These are phyloP conservation scores for Myiotriccus ornatus DNA, from an alignment of 2,797 vertebrate genomes.

Conservation along the genomic window DNA sequence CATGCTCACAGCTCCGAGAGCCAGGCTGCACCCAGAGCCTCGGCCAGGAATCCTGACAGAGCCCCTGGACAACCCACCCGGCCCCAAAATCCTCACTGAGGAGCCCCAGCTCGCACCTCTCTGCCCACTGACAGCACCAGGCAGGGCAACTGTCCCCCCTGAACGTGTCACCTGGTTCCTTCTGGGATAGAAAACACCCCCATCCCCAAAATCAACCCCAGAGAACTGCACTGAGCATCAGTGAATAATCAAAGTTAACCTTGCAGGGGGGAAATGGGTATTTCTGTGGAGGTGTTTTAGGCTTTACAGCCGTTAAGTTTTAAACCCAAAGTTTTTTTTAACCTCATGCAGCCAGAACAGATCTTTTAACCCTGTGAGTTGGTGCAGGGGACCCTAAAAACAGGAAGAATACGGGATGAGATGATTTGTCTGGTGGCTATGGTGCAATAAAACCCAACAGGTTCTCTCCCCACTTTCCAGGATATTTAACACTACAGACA, in stretches of 20 bases:
- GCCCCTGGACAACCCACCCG: background rate
- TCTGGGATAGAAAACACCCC: background rate
- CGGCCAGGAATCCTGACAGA: rapidly evolving
- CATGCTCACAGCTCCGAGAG: background rate
- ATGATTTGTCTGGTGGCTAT: background rate
- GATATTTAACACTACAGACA: background rate
- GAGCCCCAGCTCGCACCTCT: background rate
- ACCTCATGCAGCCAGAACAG: background rate
- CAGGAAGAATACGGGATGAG: background rate
- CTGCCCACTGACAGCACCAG: background rate
- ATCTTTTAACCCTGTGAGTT: background rate
- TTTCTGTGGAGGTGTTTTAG: background rate
- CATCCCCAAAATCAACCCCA: background rate
- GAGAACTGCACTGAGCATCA: background rate
- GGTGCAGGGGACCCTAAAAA: background rate
- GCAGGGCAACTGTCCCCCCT: background rate
- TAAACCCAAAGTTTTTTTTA: background rate
- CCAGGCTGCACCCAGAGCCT: background rate
- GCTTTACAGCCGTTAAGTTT: background rate
- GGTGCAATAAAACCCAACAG: background rate
- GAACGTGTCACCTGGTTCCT: rapidly evolving
- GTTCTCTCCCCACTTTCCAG: background rate
- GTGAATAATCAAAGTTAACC: background rate
- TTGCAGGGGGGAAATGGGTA: background rate
- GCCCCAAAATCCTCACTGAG: background rate